Conservation (phyloP, 1,140 invertebrate genomes). For the Lanistes nyassanus region DNA sequence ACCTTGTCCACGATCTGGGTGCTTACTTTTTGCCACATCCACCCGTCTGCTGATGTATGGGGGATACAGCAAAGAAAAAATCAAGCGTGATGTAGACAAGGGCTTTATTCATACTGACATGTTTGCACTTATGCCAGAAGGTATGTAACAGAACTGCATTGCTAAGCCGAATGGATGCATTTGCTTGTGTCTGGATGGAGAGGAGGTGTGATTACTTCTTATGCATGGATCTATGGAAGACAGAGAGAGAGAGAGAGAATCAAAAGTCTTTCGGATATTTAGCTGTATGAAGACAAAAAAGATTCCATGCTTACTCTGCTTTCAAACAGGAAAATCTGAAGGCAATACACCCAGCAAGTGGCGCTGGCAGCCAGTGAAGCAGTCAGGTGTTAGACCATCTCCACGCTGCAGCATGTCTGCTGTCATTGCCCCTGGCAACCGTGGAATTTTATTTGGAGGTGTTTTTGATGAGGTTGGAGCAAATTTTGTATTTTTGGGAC, state of each 20-base stretch:
- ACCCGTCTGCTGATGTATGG: constrained; percentile 84
- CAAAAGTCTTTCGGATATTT: background rate
- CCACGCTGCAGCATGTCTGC: constrained; percentile 77
- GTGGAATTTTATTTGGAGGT: constrained; percentile 81
- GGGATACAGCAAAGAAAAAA: constrained; percentile 84
- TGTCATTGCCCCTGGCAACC: constrained; percentile 69
- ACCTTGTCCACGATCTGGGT: constrained; percentile 72
- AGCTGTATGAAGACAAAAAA: background rate
- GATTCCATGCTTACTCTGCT: background rate
- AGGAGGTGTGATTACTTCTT: no score
- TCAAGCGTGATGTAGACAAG: constrained; percentile 84
- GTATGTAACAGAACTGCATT: constrained; percentile 60
- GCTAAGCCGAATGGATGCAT: no score
- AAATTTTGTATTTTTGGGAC: no score
- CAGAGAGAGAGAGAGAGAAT: constrained; percentile 11
- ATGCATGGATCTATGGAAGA: background rate
- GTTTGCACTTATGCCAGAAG: constrained; percentile 78
- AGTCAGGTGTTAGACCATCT: constrained; percentile 74
- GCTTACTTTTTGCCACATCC: constrained; percentile 74
- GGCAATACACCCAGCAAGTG: constrained; percentile 70
- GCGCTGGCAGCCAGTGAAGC: constrained; percentile 81
- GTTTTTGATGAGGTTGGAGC: constrained; percentile 73
- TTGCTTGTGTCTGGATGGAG: no score
- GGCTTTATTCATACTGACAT: constrained; percentile 85
- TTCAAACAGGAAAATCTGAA: constrained; percentile 46